Base-by-base conservation (phyloP, 2,113 vertebrate species). In the Felis chaus region DNA sequence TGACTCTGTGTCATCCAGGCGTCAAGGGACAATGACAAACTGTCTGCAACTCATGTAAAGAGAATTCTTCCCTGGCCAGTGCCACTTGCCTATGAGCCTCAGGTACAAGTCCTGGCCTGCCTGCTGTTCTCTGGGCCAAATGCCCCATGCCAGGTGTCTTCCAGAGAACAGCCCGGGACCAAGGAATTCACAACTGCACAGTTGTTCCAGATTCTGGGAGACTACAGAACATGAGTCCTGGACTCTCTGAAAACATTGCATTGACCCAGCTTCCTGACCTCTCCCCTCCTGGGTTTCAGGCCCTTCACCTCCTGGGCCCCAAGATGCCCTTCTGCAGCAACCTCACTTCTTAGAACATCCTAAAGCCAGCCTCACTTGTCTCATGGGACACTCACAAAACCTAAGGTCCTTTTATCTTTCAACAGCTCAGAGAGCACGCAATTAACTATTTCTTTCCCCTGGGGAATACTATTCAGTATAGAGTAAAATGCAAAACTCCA, bases 271-370 rank as follows among this genome's bases (percentile, higher is more conserved):
- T n/a, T 78, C 55, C 55, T 66, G 45, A 65, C 9, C 4, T 13
- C 2, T 12, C 19, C 3, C 1, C 3, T 65, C 45, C 18, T 0
- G 0, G 12, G 48, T 74, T 12, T 27, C 81, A 87, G 53, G 3
- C 14, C 33, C 14, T 31, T 92, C 3, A 36, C 66, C 5, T 87
- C 71, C 48, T 31, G 1, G 29, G 31, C 48, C 27, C 25, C 48
- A 48, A 50, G 57, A 33, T 86, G 23, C 6, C 63, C 55, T 8
- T 65, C n/a, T 81, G 23, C 23, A 73, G 16, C 23, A 36, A n/a
- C 16, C 27, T 18, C 31, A 39, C 16, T 5, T 36, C n/a, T 12
- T 86, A 33, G 31, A 84, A 73, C 10, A 48, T 39, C 36, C 71
- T 84, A 57, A 15, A 83, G 29, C 53, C 80, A 21, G 69, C 21